A percentile compares a stretch with the other conserved stretches of the same genome.
phyloP scores from a whole-genome alignment of 2,888 invertebrate genomes.

The Platerodrilus igneus region DNA sequence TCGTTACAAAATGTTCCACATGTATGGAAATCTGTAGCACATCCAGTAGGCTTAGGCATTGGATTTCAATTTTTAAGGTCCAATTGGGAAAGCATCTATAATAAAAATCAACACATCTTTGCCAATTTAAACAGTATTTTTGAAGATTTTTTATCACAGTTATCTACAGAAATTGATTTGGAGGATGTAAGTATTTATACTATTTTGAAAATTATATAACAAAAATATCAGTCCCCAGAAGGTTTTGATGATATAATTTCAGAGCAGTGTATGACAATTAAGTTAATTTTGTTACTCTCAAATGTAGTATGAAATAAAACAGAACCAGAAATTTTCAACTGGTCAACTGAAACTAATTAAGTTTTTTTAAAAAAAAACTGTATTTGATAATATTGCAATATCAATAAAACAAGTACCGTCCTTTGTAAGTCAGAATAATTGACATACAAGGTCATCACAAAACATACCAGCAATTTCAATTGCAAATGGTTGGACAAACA shows the following conservation, averaged over 20 bases:
- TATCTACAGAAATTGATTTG: conserved; percentile 43
- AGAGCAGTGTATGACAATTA: too few relatives aligned
- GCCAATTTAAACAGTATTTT: conserved; percentile 41
- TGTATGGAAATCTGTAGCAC: conserved; percentile 44
- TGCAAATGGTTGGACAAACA: too few relatives aligned
- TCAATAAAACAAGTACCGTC: too few relatives aligned
- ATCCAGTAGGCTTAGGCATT: conserved; percentile 39
- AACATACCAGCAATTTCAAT: too few relatives aligned
- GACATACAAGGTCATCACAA: too few relatives aligned
- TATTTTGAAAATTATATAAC: neutral
- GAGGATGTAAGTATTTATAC: conserved; percentile 45
- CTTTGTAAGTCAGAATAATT: too few relatives aligned
- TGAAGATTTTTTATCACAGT: conserved; percentile 41
- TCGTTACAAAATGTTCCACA: conserved; percentile 40
- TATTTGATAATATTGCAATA: too few relatives aligned
- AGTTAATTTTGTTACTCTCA: conserved; percentile 1
- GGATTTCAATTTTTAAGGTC: conserved; percentile 42
- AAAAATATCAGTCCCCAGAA: neutral
- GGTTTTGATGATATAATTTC: too few relatives aligned
- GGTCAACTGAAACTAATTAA: too few relatives aligned
- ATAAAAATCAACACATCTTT: conserved; percentile 39
- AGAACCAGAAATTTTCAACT: too few relatives aligned
- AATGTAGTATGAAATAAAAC: conserved; percentile 4
- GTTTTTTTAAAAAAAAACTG: too few relatives aligned
- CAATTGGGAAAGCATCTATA: conserved; percentile 42